Base-by-base conservation (phyloP, 2,797 vertebrate genomes). In the Psittacula derbiana region DNA sequence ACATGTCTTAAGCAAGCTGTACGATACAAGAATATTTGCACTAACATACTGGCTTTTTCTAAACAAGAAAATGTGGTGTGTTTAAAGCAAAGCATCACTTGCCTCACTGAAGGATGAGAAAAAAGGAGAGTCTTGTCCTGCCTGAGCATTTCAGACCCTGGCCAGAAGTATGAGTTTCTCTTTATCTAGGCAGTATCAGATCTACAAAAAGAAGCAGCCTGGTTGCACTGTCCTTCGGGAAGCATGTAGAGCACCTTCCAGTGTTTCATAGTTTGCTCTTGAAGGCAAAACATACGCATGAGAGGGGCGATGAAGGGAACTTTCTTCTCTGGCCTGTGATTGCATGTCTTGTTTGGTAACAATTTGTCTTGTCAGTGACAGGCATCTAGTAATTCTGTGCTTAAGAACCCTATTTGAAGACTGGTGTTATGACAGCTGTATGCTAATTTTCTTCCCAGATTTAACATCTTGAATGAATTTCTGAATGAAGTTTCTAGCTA, bases 391-490 rank as follows among this genome's bases (percentile, higher is more conserved):
- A 94, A 80, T 85, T 85, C 53, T 75, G 15, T 80, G 58, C 75
- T 94, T 50, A 62, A 89, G 74, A 92, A 62, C 50, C 24, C n/a
- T 90, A 2, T 52, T 38, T 80, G 58, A 92, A 70, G 52, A 79
- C 80, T 81, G 66, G 62, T 84, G 41, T 93, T 94, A 60, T 80
- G 74, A 88, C 90, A 95, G 60, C 90, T 90, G 88, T 66, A 58
- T 76, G 57, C 60, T 94, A 75, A 83, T 92, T 84, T 88, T 88
- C 65, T 84, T 90, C 55, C 36, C 20, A 88, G 58, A 55, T 84
- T 79, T 76, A 88, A 81, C 38, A 67, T 70, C 47, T 76, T 75
- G 46, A 81, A 81, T n/a, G 46, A 73, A 90, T 92, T 92, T 21
- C 69, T 86, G 70, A 91, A 60, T 49, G 7, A 79, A 67, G 18